These are phyloP conservation scores for Drosophila kuntzei DNA, from an alignment of 2,888 invertebrate species.

Conservation along the genomic window DNA sequence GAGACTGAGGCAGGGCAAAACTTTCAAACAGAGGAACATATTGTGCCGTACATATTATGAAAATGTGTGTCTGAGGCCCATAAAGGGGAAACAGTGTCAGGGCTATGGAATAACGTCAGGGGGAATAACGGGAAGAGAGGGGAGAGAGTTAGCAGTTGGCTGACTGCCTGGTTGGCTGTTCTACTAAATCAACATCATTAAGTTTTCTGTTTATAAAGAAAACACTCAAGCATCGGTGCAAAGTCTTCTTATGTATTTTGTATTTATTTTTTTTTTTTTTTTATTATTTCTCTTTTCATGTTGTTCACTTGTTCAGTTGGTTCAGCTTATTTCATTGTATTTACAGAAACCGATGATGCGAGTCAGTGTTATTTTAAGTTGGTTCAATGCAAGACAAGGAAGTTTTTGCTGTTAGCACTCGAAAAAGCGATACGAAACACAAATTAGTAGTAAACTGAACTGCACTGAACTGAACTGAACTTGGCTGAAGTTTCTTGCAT, in stretches of 20 bases:
- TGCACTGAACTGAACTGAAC: constrained; percentile 18
- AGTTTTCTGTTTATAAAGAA: constrained; percentile 81
- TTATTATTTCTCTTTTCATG: constrained; percentile 51
- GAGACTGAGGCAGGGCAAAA: constrained; percentile 29
- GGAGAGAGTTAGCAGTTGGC: constrained; percentile 25
- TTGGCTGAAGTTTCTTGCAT: constrained; percentile 55
- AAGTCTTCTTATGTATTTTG: constrained; percentile 27
- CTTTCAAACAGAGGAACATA: constrained; percentile 58
- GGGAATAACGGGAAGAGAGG: not conserved
- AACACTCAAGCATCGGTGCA: constrained; percentile 71
- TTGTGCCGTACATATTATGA: constrained; percentile 71
- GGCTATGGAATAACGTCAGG: not conserved
- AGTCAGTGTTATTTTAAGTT: constrained; percentile 65
- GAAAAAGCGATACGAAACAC: constrained; percentile 51
- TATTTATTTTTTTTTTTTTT: constrained; percentile 8
- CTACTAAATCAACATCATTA: constrained; percentile 82
- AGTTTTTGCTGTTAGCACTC: constrained; percentile 26
- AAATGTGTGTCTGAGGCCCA: constrained; percentile 44
- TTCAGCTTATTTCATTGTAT: constrained; percentile 62
- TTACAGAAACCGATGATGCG: constrained; percentile 72
- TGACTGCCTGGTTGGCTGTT: constrained; percentile 44
- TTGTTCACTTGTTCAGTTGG: constrained; percentile 51
- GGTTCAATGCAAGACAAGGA: constrained; percentile 37
- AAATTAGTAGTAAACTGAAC: constrained; percentile 63
- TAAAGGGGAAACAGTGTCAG: constrained; percentile 24